Conservation (phyloP, 2,113 vertebrate genomes). For the Accipiter virgatus region DNA sequence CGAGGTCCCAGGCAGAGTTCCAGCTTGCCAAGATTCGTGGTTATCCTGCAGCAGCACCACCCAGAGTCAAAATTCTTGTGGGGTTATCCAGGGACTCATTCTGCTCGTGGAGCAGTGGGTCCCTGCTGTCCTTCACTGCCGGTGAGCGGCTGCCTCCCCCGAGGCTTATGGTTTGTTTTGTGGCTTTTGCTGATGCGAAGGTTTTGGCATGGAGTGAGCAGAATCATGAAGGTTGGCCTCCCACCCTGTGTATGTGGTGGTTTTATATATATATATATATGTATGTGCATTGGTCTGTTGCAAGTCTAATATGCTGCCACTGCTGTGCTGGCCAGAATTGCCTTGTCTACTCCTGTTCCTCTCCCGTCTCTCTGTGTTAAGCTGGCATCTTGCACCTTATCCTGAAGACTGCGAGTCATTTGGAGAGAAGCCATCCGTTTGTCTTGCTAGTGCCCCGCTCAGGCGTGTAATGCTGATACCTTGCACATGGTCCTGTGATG, state of each 20-base stretch:
- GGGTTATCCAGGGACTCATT: neutral
- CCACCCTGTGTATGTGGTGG: fast-evolving
- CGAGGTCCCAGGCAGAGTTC: neutral
- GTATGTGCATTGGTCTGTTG: neutral
- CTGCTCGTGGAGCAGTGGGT: neutral
- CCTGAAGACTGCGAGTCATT: fast-evolving
- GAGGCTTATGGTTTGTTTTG: neutral
- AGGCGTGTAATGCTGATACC: fast-evolving
- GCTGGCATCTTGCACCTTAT: neutral
- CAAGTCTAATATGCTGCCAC: neutral
- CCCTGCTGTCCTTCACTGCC: neutral
- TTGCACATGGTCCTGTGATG: fast-evolving
- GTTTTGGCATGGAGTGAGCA: neutral
- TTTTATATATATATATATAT: neutral
- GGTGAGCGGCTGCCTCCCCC: neutral
- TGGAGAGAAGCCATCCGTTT: neutral
- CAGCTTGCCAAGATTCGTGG: neutral
- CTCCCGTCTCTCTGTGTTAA: neutral
- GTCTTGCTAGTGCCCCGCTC: neutral
- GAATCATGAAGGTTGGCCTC: neutral
- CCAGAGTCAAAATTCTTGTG: neutral
- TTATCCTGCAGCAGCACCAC: neutral
- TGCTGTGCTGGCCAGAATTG: neutral
- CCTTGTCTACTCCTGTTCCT: neutral
- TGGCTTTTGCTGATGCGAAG: neutral